Evolutionary conservation across 2,113 vertebrate species (phyloP), one percentile per base, ranked within the genome.

Genomic region (Origma solitaria): DNA sequence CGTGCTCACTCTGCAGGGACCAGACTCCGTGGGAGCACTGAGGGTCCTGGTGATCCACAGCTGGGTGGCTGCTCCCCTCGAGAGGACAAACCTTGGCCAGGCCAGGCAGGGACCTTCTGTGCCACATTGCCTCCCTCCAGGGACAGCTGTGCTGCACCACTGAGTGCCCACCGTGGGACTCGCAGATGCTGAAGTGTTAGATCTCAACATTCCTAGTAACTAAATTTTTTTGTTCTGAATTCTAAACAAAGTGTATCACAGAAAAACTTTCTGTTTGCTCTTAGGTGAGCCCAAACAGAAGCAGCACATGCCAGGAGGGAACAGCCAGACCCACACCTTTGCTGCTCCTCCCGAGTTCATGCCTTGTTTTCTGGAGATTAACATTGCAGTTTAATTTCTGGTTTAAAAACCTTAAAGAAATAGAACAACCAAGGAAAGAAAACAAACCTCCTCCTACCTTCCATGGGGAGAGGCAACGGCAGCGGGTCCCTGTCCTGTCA

Each of bases 371-470:
- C 22, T 20, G 24, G 15, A 49, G 45, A 53, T 31, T 47, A 47
- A 3, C 53, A 31, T 40, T 18, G 2, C 1, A 13, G 11, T 31
- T 35, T 62, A 38, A 49, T 28, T 28, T 44, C 56, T 56, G 12
- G 7, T 24, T 42, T 44, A 51, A 65, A 21, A 88, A 56, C 13
- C 6, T 18, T 18, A 33, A 50, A 85, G n/a, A 53, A 79, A 57
- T 0, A 49, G 15, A 75, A 31, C 8, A 37, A 42, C 22, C 38
- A 42, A 76, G 22, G 40, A n/a, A 78, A 75, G 45, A 58, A 81
- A 84, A 49, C 23, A 79, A 92, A 37, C 56, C 20, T 68, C 21
- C 47, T 90, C 94, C n/a, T 95, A 95, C 93, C 96, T 96, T 89
- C 96, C 96, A 95, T 92, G 61, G 50, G 13, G 81, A 89, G 73